Base-by-base conservation (phyloP, 2,797 vertebrate genomes). In the Sebastes reedi region DNA sequence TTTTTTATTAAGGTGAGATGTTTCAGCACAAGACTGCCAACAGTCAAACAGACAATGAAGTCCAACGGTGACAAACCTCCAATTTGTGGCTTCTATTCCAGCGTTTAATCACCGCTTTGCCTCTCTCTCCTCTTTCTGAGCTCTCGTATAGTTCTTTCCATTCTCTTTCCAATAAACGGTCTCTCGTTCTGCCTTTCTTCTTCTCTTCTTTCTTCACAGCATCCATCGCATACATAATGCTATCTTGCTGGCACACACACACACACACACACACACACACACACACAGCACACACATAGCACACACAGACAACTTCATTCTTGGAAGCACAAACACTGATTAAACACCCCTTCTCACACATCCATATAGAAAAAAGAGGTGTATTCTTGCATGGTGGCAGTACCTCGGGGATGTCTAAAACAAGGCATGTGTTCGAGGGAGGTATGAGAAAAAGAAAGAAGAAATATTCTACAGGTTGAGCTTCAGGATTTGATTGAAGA, bases 371-470 rank as follows among this genome's bases (percentile, higher is more conserved):
- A 50, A 50, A 50, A 29, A 69, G 36, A 67, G 34, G 56, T 55
- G 62, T 30, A 60, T 58, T 69, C 67, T 83, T 72, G 52, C 71
- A 54, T 60, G 67, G 42, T 54, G 64, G 46, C 22, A 20, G 60
- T 66, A 39, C 79, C 75, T 22, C n/a, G 24, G 30, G 25, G 80
- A 66, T 29, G 42, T 54, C 54, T 52, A 30, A 75, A 58, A 71
- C 22, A 11, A 81, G 34, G 29, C 42, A 32, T 59, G 13, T 68
- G 46, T 13, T 14, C 52, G 52, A 29, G 62, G 52, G 11, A 5
- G 18, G 10, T 29, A 25, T 34, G 36, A 60, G 18, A 70, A 16
- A 55, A 60, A 36, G 46, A 52, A 8, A 59, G 25, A n/a, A n/a
- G 16, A 52, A 46, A 67, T 68, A 75, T 83, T 79, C 46, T 30